Evolutionary conservation across 1,140 invertebrate genomes (phyloP), one percentile per base, ranked within the genome.

Genomic region (Achroia grisella): DNA sequence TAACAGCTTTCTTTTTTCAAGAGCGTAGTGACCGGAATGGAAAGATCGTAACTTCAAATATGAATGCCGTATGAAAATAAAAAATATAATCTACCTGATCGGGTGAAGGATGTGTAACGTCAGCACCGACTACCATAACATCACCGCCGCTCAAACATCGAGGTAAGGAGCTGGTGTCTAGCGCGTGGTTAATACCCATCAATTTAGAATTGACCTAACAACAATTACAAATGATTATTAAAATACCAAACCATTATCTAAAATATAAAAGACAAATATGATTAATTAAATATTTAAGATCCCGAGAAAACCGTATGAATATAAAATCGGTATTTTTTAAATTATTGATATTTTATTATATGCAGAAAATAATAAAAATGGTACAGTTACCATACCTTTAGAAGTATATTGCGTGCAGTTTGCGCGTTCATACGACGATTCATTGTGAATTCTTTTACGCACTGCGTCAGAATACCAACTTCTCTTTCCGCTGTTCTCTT

Each of bases 61-160:
- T n/a, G n/a, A n/a, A n/a, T n/a, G n/a, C n/a, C n/a, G n/a, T n/a
- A n/a, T n/a, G n/a, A 34, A 34, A 8, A 23, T 23, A 3, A 23
- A 6, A 6, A 4, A 2, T 9, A 39, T 23, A 39, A 39, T 36
- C 10, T 48, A 85, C 81, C 69, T 89, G 88, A 63, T 93, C 92
- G 0, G 92, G 92, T 0, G 92, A 89, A 0, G 94, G 94, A 88
- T 97, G 95, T 0, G 94, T 95, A 0, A 97, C 95, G 84, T 97
- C 96, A 12, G 95, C 95, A 0, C 96, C 95, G 27, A 97, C 85
- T 10, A 94, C 88, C 86, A 96, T 93, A 0, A 81, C 73, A 10
- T 59, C 71, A 44, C 85, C 69, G 23, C 43, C 52, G 28, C 43
- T 59, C 10, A 89, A 45, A 41, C 84, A 87, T 3, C 44, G 33